A percentile compares a stretch with the other conserved stretches of the same genome.
phyloP scores from a whole-genome alignment of 2,113 vertebrate species.

The Prinia subflava region DNA sequence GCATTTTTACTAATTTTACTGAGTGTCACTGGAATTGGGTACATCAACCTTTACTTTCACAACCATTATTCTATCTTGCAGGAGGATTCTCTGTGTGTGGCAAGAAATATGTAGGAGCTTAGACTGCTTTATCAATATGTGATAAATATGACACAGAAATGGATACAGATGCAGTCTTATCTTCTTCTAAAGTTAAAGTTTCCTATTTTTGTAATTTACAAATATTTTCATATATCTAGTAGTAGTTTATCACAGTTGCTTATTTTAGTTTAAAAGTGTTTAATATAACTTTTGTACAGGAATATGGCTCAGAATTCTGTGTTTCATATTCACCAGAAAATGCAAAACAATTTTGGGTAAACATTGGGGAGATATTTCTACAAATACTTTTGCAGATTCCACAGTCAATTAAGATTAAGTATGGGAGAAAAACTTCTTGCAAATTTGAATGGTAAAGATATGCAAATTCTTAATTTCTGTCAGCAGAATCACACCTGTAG shows the following conservation, averaged over 20 bases:
- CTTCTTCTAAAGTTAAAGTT: background rate
- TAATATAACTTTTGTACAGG: background rate
- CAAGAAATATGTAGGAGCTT: background rate
- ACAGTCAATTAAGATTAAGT: background rate
- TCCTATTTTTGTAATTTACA: background rate
- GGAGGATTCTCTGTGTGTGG: background rate
- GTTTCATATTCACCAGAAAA: background rate
- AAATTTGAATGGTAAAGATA: background rate
- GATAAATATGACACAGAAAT: background rate
- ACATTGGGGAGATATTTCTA: background rate
- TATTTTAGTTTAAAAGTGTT: background rate
- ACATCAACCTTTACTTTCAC: background rate
- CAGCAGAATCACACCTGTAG: background rate
- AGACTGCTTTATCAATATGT: background rate
- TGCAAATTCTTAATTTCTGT: background rate
- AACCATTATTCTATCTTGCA: background rate
- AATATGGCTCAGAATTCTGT: background rate
- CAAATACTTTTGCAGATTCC: background rate
- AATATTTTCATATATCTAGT: background rate
- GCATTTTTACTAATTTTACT: background rate
- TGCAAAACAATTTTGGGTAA: background rate
- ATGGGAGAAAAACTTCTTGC: background rate
- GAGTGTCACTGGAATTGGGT: background rate
- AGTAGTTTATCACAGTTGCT: background rate
- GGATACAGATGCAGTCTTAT: background rate